phyloP scores from a whole-genome alignment of 2,888 invertebrate species.

The Blomia tropicalis region DNA sequence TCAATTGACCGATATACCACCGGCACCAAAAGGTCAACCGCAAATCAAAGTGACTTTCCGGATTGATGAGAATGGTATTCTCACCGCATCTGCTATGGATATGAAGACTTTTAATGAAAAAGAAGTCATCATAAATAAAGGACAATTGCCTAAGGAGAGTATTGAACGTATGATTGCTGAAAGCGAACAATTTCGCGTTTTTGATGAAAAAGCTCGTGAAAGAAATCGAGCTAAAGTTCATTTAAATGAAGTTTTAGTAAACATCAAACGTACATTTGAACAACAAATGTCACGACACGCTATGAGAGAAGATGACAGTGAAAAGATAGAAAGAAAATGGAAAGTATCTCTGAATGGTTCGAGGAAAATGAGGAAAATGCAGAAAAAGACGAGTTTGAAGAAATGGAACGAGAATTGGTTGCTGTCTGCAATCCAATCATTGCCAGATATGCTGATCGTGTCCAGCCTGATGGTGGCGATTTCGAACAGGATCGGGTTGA shows the following conservation, averaged over 20 bases:
- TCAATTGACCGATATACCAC: slow-evolving; percentile 37
- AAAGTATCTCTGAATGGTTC: slow-evolving; percentile 59
- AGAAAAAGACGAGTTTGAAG: slow-evolving; percentile 83
- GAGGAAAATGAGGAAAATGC: slow-evolving; percentile 62
- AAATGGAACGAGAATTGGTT: slow-evolving; percentile 86
- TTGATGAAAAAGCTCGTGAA: slow-evolving; percentile 42
- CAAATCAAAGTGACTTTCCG: slow-evolving; percentile 42
- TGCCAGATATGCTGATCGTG: slow-evolving; percentile 50
- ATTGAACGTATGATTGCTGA: slow-evolving; percentile 45
- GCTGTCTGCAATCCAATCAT: slow-evolving; percentile 81
- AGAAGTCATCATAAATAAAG: slow-evolving; percentile 42
- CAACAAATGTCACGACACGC: slow-evolving; percentile 32
- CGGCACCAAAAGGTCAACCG: slow-evolving; percentile 34
- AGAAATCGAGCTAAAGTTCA: slow-evolving; percentile 59
- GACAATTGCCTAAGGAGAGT: slow-evolving; percentile 20
- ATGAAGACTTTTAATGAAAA: slow-evolving; percentile 42
- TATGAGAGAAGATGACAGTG: slow-evolving; percentile 51
- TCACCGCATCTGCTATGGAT: slow-evolving; percentile 38
- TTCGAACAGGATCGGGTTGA: too few species aligned
- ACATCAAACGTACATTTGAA: slow-evolving; percentile 76
- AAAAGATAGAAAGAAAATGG: slow-evolving; percentile 41
- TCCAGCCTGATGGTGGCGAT: too few species aligned
- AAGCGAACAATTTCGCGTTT: slow-evolving; percentile 68
- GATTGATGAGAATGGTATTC: slow-evolving; percentile 38
- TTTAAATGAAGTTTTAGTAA: slow-evolving; percentile 70